Evolutionary conservation across 2,888 invertebrate species (phyloP).

Genomic region (Lysandra coridon): DNA sequence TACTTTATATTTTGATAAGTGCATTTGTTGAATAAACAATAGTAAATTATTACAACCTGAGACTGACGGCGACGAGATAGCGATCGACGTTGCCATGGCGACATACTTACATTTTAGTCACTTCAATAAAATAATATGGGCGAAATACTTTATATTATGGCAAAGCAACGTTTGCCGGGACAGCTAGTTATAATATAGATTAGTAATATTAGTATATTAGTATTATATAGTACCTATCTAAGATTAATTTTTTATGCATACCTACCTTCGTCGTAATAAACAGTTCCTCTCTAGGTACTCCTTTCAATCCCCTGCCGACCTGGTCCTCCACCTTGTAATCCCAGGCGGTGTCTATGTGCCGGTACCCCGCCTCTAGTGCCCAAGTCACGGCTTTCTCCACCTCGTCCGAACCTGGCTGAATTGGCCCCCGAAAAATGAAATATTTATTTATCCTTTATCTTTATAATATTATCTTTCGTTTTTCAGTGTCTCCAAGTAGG

Average conservation of each 20-base stretch:
- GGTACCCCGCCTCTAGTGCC: slow-evolving; percentile 82
- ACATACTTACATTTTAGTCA: too few relatives aligned
- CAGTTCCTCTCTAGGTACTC: slow-evolving; percentile 71
- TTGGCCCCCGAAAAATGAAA: slow-evolving; percentile 45
- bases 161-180: too few relatives aligned
- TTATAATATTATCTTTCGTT: not conserved
- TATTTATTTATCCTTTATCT: not conserved
- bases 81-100: too few relatives aligned
- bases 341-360: slow-evolving; percentile 83
- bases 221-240: too few relatives aligned
- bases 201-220: too few relatives aligned
- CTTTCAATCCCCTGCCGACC: slow-evolving; percentile 73
- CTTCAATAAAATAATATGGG: too few relatives aligned
- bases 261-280: slow-evolving; percentile 81
- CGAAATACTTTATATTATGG: too few relatives aligned
- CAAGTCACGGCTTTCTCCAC: slow-evolving; percentile 70
- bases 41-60: too few relatives aligned
- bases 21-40: too few relatives aligned
- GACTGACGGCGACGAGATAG: too few relatives aligned
- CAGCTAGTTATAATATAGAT: too few relatives aligned
- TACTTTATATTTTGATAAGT: too few relatives aligned
- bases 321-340: slow-evolving; percentile 78
- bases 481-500: not conserved
- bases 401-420: slow-evolving; percentile 48
- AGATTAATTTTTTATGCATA: slow-evolving; percentile 38